Evolutionary conservation across 2,113 vertebrate genomes (phyloP).

Genomic region (Echinops telfairi): DNA sequence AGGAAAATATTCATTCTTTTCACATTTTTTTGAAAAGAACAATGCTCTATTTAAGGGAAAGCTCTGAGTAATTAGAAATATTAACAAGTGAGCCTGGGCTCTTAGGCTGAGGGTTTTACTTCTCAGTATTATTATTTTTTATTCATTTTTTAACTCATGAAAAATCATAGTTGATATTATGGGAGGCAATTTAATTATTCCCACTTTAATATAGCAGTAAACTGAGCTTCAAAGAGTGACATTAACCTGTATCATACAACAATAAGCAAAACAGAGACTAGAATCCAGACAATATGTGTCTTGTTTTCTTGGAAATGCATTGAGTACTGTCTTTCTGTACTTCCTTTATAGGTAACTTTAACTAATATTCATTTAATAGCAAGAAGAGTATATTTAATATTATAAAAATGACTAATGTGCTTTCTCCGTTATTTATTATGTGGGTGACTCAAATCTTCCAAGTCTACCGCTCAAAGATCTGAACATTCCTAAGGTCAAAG

Average conservation of each 20-base stretch:
- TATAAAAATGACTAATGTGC: neutral
- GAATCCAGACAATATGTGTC: neutral
- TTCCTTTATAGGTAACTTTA: neutral
- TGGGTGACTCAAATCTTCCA: neutral
- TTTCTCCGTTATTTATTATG: neutral
- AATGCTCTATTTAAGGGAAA: neutral
- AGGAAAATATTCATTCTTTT: neutral
- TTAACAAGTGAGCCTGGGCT: constrained; percentile 34
- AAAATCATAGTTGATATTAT: neutral
- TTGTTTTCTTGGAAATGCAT: neutral
- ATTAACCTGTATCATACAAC: neutral
- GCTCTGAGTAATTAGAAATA: constrained; percentile 15
- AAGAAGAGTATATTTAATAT: constrained; percentile 20
- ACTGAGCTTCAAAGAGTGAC: neutral
- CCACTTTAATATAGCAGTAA: neutral
- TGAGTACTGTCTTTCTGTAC: neutral
- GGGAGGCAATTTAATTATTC: neutral
- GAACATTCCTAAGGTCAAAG: neutral
- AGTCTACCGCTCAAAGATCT: neutral
- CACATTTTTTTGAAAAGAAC: neutral
- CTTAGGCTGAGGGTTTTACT: neutral
- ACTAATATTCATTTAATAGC: neutral
- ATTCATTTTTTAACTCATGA: neutral
- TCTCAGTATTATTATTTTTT: neutral
- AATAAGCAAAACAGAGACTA: neutral